Evolutionary conservation across 2,888 invertebrate genomes (phyloP), one percentile per base, ranked within the genome.

Genomic region (Troglohyphantes excavatus): DNA sequence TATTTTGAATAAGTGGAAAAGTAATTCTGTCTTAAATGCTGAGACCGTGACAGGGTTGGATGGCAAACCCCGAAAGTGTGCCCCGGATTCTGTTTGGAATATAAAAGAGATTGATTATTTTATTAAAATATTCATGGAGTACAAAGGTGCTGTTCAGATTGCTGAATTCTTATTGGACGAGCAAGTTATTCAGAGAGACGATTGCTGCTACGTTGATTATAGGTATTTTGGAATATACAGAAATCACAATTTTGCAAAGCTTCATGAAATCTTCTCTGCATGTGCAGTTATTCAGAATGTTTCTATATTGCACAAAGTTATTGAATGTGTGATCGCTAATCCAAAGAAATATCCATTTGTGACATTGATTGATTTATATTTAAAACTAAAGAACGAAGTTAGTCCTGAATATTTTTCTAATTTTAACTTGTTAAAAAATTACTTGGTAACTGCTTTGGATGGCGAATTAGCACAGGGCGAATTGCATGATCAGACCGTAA

Each of bases 271-370:
- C 5, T 53, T 53, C 53, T 13, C 9, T 9, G 53, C 53, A 0
- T 53, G 53, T n/a, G 53, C 9, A n/a, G n/a, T 53, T n/a, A n/a
- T 53, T 53, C 53, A 53, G n/a, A 53, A n/a, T n/a, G 53, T 53
- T 53, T n/a, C 53, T 5, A 53, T 53, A 17, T 17, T 53, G 53
- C 17, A 17, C n/a, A 53, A 53, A 53, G 5, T 53, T 17, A 53
- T 53, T n/a, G n/a, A 53, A 53, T 17, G 9, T n/a, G 53, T 53
- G n/a, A 53, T 17, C 9, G 53, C n/a, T 13, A 53, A 53, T 17
- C 53, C 53, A 13, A 53, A n/a, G 53, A 53, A 53, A n/a, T 53
- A 53, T 53, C 53, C 53, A 53, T 53, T 53, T 53, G 1, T 53
- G 5, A n/a, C 9, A 53, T n/a, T 53, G 53, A n/a, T n/a, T 53